A percentile compares a stretch with the other conserved stretches of the same genome.
phyloP scores from a whole-genome alignment of 1,140 invertebrate species.

The Ruditapes philippinarum region DNA sequence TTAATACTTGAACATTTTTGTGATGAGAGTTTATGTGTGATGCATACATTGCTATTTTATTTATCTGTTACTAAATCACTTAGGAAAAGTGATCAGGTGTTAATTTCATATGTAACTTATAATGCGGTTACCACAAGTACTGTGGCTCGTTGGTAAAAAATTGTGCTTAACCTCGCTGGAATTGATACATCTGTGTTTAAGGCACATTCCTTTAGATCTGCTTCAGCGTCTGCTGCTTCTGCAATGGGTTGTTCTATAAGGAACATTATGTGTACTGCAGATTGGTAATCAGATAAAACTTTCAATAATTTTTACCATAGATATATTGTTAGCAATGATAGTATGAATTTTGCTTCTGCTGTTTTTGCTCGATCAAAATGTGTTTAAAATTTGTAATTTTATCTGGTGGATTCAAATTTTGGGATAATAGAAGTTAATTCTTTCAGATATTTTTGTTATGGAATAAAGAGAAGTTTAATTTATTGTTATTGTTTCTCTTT shows the following conservation, averaged over 20 bases:
- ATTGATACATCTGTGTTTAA: constrained; percentile 19
- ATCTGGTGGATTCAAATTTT: no score
- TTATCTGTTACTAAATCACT: background rate
- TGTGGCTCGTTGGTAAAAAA: constrained; percentile 17
- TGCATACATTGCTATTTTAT: constrained; percentile 1
- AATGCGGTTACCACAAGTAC: constrained; percentile 29
- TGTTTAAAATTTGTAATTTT: no score
- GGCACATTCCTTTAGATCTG: constrained; percentile 38
- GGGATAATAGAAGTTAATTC: no score
- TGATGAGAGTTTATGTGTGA: background rate
- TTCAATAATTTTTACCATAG: constrained; percentile 36
- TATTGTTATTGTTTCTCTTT: no score
- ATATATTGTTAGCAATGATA: background rate
- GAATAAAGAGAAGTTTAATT: no score
- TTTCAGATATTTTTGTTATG: no score
- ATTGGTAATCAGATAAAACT: constrained; percentile 37
- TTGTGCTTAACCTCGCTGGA: background rate
- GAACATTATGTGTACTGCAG: constrained; percentile 16
- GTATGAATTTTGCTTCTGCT: background rate
- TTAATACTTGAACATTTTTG: background rate
- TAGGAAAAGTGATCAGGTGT: background rate
- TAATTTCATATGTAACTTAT: constrained; percentile 30
- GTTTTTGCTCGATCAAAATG: background rate
- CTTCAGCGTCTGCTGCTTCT: constrained; percentile 14
- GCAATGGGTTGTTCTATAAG: constrained; percentile 30